Evolutionary conservation across 2,113 vertebrate species (phyloP).

Genomic region (Hyperoodon ampullatus): DNA sequence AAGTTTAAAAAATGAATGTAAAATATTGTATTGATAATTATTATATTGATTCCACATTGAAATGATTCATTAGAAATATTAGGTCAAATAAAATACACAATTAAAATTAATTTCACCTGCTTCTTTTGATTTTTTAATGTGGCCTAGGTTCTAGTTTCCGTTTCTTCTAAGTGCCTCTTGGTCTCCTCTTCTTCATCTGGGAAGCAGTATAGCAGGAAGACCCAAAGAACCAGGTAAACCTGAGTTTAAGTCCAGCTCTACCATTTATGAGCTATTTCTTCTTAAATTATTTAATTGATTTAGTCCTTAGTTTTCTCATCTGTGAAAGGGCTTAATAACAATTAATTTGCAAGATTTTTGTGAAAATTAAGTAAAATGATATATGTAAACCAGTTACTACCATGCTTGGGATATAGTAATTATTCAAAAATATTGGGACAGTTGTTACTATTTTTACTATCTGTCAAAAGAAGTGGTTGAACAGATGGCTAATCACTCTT

Average conservation of each 20-base stretch:
- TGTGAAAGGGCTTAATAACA: not conserved
- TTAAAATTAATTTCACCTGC: not conserved
- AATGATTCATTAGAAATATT: not conserved
- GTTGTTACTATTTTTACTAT: not conserved
- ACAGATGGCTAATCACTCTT: not conserved
- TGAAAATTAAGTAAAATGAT: not conserved
- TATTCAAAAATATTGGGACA: not conserved
- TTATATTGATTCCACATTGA: not conserved
- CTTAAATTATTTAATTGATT: not conserved
- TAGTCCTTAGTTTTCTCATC: not conserved
- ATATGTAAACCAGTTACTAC: not conserved
- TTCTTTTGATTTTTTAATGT: not conserved
- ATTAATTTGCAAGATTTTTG: not conserved
- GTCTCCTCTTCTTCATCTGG: not conserved
- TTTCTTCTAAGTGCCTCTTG: not conserved
- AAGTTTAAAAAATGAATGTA: not conserved
- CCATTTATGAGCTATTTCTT: not conserved
- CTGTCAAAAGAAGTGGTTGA: not conserved
- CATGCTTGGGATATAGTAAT: not conserved
- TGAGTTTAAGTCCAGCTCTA: not conserved
- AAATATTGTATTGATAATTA: not conserved
- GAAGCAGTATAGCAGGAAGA: not conserved
- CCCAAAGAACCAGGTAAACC: not conserved
- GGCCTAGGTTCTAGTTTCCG: not conserved
- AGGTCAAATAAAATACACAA: not conserved